These are phyloP conservation scores for Zapus hudsonius DNA, from an alignment of 2,113 vertebrate species.

Conservation along the genomic window DNA sequence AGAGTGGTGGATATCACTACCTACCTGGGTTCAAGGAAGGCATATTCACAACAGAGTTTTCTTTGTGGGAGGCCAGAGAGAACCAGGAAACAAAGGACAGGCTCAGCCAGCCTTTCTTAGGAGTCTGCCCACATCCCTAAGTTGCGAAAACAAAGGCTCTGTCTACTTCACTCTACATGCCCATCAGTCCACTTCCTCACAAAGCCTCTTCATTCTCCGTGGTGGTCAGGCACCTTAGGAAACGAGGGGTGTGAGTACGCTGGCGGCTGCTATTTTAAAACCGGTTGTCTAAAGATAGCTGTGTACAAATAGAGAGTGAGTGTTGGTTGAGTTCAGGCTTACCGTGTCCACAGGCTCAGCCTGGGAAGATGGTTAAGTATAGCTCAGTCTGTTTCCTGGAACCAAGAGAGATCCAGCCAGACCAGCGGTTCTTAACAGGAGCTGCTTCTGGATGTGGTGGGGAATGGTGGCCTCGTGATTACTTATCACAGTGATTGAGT, in stretches of 20 bases:
- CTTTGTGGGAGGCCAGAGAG: background rate
- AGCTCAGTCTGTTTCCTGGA: background rate
- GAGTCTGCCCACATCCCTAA: background rate
- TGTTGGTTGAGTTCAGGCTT: slow-evolving; percentile 38
- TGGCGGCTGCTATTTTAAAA: slow-evolving; percentile 57
- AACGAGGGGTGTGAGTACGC: background rate
- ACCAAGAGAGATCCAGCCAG: background rate
- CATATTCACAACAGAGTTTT: background rate
- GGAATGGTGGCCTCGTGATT: background rate
- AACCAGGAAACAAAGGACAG: slow-evolving; percentile 5
- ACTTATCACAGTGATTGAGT: background rate
- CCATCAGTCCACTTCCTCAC: background rate
- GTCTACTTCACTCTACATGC: background rate
- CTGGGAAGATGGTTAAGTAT: background rate
- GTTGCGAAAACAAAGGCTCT: slow-evolving; percentile 11
- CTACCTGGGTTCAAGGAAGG: background rate
- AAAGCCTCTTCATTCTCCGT: background rate
- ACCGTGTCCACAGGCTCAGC: background rate
- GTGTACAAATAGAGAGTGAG: slow-evolving; percentile 52
- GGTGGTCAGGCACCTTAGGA: slow-evolving; percentile 9
- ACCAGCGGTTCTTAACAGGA: background rate
- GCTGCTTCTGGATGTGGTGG: background rate
- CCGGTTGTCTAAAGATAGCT: slow-evolving; percentile 58
- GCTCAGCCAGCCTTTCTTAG: background rate
- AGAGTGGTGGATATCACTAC: background rate